phyloP scores from a whole-genome alignment of 2,113 vertebrate species.

The Suncus etruscus region DNA sequence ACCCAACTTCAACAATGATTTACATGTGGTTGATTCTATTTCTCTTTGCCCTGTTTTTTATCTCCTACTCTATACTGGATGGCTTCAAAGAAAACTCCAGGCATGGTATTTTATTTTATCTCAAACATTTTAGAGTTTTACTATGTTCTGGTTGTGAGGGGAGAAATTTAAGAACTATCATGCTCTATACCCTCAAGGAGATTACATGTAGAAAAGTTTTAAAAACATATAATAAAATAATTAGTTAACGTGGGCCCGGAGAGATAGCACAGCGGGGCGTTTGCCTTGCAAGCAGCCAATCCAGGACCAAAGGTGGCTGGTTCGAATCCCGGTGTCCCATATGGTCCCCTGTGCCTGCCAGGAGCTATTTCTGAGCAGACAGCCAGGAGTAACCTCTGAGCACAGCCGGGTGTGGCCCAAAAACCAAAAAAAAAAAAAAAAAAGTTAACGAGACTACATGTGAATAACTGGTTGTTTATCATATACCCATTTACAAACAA shows the following conservation, averaged over 20 bases:
- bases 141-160: not conserved
- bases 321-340: too few relatives aligned
- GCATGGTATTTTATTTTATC: slow-evolving; percentile 48
- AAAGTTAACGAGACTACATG: not conserved
- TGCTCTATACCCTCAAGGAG: slow-evolving; percentile 35
- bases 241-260: too few relatives aligned
- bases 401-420: too few relatives aligned
- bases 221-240: not conserved
- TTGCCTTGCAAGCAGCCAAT: too few relatives aligned
- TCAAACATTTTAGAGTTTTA: slow-evolving; percentile 23
- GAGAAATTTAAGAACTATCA: not conserved
- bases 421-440: too few relatives aligned
- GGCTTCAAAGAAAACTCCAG: slow-evolving; percentile 61
- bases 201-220: not conserved
- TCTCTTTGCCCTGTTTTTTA: slow-evolving; percentile 45
- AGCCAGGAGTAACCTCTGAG: too few relatives aligned
- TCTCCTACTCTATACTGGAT: slow-evolving; percentile 21
- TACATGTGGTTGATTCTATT: slow-evolving; percentile 49
- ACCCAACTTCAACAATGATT: slow-evolving; percentile 19
- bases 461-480: not conserved
- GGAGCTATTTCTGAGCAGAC: too few relatives aligned
- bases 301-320: too few relatives aligned
- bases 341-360: too few relatives aligned
- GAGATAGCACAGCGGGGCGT: not conserved
- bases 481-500: not conserved